These are phyloP conservation scores for Dicrurus megarhynchus DNA, from an alignment of 2,113 vertebrate genomes.

Conservation along the genomic window DNA sequence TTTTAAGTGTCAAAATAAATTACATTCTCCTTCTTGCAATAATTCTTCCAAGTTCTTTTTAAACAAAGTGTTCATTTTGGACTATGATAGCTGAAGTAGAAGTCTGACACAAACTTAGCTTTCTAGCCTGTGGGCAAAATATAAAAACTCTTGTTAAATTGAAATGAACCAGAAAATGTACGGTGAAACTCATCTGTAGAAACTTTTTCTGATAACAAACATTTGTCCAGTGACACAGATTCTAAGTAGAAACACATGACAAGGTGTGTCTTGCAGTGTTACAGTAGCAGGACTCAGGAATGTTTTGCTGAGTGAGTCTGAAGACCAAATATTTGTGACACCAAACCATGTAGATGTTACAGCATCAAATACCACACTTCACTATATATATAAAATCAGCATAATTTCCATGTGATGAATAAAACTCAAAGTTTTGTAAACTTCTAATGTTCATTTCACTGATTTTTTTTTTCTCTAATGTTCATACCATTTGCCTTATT, in stretches of 20 bases:
- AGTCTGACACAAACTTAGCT: constrained; percentile 23
- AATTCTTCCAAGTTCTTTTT: constrained; percentile 38
- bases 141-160: constrained; percentile 58
- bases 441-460: background rate
- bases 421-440: background rate
- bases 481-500: background rate
- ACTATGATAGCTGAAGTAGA: constrained; percentile 37
- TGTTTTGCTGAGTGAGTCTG: background rate
- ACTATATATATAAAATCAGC: background rate
- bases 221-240: background rate
- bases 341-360: background rate
- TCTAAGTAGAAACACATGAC: constrained; percentile 17
- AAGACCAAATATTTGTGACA: background rate
- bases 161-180: constrained; percentile 34
- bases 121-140: constrained; percentile 48
- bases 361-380: background rate
- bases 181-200: constrained; percentile 16
- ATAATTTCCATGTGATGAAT: background rate
- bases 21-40: background rate
- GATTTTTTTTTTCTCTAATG: background rate
- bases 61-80: constrained; percentile 43
- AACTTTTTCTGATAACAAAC: constrained; percentile 47
- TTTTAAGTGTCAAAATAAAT: constrained; percentile 25
- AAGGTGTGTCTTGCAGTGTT: background rate
- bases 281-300: background rate